Base-by-base conservation (phyloP, 2,888 invertebrate genomes). In the Caenorhabditis sulstoni region DNA sequence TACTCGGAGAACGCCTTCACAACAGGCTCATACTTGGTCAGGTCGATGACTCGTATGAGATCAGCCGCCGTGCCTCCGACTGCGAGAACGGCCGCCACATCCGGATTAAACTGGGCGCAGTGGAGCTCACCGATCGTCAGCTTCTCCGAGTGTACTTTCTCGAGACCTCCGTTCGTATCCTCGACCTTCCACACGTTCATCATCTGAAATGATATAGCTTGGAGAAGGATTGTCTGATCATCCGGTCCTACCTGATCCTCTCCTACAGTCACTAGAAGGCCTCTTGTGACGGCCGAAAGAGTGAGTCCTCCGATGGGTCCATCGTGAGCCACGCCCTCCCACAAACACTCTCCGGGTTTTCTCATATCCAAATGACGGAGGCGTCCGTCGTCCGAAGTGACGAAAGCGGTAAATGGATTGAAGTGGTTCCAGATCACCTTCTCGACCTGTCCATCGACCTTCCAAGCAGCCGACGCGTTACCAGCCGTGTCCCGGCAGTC, bases 361-460 rank as follows among this genome's bases (percentile, higher is more conserved):
- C 88, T 76, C 76, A 84, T 82, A 64, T 88, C 88, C 59, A 88
- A 58, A 68, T 87, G 82, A 12, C 87, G 85, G 5, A 88, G 47
- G 65, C 52, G 47, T 81, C 88, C 88, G 53, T 88, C 88, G 71
- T 86, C 85, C 0, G 82, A 79, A 16, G 85, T 77, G 0, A 94
- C 94, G 83, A 95, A 93, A 89, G 95, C 96, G 86, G 94, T 93
- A 91, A 94, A 94, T 0, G 94, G 94, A 89, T 95, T 93, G 81
- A 93, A 93, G 47, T 93, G 92, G 92, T 96, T 94, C 97, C 97
- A 98, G 0, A 68, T 49, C 11, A 95, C 93, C 85, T 94, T 93
- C 91, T 97, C 97, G 29, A 96, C 94, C 92, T 97, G 96, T 64
- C 94, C 94, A 23, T 92, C 92, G 12, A 95, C 91, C 44, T 92